Evolutionary conservation across 2,113 vertebrate species (phyloP), one percentile per base, ranked within the genome.

Genomic region (Nibea albiflora): DNA sequence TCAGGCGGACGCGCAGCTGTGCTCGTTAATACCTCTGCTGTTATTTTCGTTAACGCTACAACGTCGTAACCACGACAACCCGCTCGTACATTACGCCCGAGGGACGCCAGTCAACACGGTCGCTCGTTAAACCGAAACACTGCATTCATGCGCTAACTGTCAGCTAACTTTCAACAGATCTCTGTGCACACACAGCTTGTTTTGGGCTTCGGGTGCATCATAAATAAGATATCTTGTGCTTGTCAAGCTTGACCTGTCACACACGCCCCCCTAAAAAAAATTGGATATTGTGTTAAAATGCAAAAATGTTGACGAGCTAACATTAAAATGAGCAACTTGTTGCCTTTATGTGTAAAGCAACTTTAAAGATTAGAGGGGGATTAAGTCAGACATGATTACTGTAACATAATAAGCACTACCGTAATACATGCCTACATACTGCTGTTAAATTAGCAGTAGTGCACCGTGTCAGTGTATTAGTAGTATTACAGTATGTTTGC

Each of bases 191-290:
- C 7, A 2, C 7, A 3, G 19, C 6, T 20, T 57, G 20, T 24
- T 69, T 22, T 19, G 2, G 4, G 8, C 8, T 22, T 20, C 3
- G 7, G 54, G 1, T 47, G 2, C 17, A 1, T 31, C 22, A 10
- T n/a, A 8, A 28, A 20, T 22, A 14, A 2, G 3, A 10, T 0
- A 19, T 54, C 1, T 24, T 0, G 0, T 1, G 2, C 0, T 7
- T 58, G 20, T 65, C 7, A n/a, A 9, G n/a, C 16, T 20, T 69
- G 1, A 82, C 9, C 9, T 24, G 7, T 1, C 8, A 3, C 3
- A 74, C 15, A 78, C 61, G 31, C 42, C 15, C 49, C 28, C 35
- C 7, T 31, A 31, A 31, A 35, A 35, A 1, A 42, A 73, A 39
- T 26, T 1, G 1, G 1, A 35, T 35, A 35, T 6, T 35, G 7